Conservation (phyloP, 2,113 vertebrate species). For the Bombycilla garrulus region DNA sequence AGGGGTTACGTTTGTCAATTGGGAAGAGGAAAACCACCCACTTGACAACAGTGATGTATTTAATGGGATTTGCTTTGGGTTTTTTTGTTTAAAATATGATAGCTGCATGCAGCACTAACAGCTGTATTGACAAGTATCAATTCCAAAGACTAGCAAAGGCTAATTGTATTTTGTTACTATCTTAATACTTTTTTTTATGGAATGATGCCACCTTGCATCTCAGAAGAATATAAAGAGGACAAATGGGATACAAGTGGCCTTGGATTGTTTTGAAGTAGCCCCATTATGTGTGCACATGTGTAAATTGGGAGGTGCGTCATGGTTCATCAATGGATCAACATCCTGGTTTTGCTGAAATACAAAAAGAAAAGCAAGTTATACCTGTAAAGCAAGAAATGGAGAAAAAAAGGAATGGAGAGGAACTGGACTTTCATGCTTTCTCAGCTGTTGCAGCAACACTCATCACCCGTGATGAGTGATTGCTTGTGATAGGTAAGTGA, state of each 20-base stretch:
- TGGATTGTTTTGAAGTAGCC: neutral
- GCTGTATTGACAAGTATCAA: neutral
- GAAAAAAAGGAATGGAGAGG: neutral
- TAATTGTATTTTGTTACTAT: neutral
- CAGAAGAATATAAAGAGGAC: neutral
- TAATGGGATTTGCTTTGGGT: neutral
- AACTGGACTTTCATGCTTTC: neutral
- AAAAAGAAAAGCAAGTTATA: neutral
- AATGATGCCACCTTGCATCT: neutral
- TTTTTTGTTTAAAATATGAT: neutral
- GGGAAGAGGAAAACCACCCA: neutral
- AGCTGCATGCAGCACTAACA: neutral
- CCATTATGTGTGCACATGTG: neutral
- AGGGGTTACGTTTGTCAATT: neutral
- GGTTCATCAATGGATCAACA: neutral
- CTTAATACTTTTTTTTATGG: neutral
- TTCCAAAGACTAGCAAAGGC: neutral
- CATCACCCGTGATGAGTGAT: too few relatives aligned
- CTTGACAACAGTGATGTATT: neutral
- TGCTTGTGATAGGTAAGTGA: neutral
- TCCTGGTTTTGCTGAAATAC: neutral
- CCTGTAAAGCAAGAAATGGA: neutral
- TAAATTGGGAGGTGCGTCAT: neutral
- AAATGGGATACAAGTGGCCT: neutral
- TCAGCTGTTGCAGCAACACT: neutral